Evolutionary conservation across 2,888 invertebrate species (phyloP), one percentile per base, ranked within the genome.

Genomic region (Ypsolopha scabrella): DNA sequence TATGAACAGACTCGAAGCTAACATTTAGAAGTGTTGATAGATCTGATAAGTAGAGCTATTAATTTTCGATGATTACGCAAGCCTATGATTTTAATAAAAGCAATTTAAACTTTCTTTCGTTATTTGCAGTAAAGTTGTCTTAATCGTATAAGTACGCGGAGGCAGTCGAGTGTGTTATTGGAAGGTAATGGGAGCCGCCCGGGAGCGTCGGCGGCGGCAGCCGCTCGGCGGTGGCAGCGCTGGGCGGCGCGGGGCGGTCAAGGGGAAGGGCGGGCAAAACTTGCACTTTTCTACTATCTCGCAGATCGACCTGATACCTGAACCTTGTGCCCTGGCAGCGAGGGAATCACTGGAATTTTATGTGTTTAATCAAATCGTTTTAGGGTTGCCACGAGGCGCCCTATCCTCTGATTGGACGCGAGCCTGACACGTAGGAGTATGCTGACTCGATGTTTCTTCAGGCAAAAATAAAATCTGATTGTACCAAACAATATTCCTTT

Each of bases 361-460:
- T 75, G 79, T 79, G 71, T 83, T 83, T 82, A 83, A 83, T 83
- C 80, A 83, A 82, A 82, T 74, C 72, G 75, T 72, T 76, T 70
- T 66, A 75, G 73, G 72, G 75, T 73, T 75, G 78, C 74, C 75
- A 76, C 71, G 70, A 70, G 65, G 67, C 66, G 70, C 66, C 67
- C 64, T 70, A 72, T 75, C 72, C 72, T 71, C 67, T 75, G 74
- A 79, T 79, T 78, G 75, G 75, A 74, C 74, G 72, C 4, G 24
- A 67, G 62, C 61, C 60, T 70, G 72, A 78, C 72, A 70, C 72
- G 73, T 72, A 75, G 75, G 75, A 64, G 67, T 63, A 14, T 24
- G 62, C 57, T 58, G 59, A 58, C 56, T 57, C 59, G 59, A 62
- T 65, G 63, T 3, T 24, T 24, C 24, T 24, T 24, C 24, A 63